Conservation (phyloP, 2,888 invertebrate species). For the Drosophila ustulata region DNA sequence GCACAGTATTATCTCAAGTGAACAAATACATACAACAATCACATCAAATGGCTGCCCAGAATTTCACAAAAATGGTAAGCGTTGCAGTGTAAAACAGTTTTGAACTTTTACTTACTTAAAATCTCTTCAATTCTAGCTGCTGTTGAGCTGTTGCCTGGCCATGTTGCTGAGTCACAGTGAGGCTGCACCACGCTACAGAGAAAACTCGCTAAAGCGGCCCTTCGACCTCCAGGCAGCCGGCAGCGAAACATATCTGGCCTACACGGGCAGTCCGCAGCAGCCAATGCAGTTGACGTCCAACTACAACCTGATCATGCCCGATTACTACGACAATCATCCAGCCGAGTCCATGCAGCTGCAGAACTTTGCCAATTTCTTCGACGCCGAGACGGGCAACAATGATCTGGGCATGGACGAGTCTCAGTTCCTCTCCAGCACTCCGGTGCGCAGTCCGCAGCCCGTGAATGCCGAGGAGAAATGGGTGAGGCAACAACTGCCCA, state of each 20-base stretch:
- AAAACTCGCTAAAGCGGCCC: slow-evolving; percentile 15
- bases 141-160: slow-evolving; percentile 44
- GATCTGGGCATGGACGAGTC: slow-evolving; percentile 81
- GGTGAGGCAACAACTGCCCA: slow-evolving; percentile 65
- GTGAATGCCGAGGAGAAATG: slow-evolving; percentile 69
- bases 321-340: slow-evolving; percentile 73
- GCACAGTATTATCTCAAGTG: slow-evolving; percentile 14
- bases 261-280: slow-evolving; percentile 57
- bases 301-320: slow-evolving; percentile 77
- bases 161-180: slow-evolving; percentile 25
- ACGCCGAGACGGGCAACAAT: slow-evolving; percentile 53
- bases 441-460: slow-evolving; percentile 73
- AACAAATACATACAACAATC: neutral
- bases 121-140: slow-evolving; percentile 18
- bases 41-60: slow-evolving; percentile 42
- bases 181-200: slow-evolving; percentile 63
- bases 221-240: slow-evolving; percentile 48
- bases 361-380: slow-evolving; percentile 76
- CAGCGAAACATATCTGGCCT: slow-evolving; percentile 53
- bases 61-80: slow-evolving; percentile 54
- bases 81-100: neutral
- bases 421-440: slow-evolving; percentile 59
- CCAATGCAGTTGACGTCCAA: slow-evolving; percentile 71
- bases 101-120: neutral
- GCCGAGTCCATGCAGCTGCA: slow-evolving; percentile 76